A percentile compares a stretch with the other conserved stretches of the same genome.
These are phyloP conservation scores for Argopecten irradians DNA, from an alignment of 1,140 invertebrate genomes.

Conservation along the genomic window DNA sequence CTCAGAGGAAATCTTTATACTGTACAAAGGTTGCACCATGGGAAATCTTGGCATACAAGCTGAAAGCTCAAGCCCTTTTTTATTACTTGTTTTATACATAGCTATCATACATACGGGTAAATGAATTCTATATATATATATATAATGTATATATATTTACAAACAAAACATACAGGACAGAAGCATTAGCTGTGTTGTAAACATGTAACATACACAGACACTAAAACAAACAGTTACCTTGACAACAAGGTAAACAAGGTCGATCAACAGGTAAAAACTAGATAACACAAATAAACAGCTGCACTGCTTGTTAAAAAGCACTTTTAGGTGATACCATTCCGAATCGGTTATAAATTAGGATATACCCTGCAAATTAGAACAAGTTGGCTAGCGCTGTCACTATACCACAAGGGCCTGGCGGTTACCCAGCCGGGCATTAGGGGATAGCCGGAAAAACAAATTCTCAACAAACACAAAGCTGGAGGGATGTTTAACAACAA, in stretches of 20 bases:
- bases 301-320: background rate
- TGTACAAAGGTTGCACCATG: slow-evolving; percentile 1
- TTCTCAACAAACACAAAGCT: background rate
- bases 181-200: background rate
- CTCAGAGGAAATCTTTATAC: background rate
- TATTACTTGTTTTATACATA: slow-evolving; percentile 13
- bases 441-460: background rate
- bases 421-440: background rate
- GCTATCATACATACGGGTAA: slow-evolving; percentile 3
- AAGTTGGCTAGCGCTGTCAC: background rate
- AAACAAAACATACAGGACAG: background rate
- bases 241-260: background rate
- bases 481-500: background rate
- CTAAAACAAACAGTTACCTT: background rate
- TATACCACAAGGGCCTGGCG: background rate
- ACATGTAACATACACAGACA: background rate
- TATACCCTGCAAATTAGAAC: background rate
- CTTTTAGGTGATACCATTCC: slow-evolving; percentile 1
- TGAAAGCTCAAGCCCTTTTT: slow-evolving; percentile 7
- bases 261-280: slow-evolving; percentile 2
- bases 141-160: slow-evolving; percentile 1
- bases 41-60: slow-evolving; percentile 15
- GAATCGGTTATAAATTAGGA: background rate
- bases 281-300: background rate
- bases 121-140: slow-evolving; percentile 14